These are phyloP conservation scores for Discoglossus pictus DNA, from an alignment of 2,797 vertebrate species.

Conservation along the genomic window DNA sequence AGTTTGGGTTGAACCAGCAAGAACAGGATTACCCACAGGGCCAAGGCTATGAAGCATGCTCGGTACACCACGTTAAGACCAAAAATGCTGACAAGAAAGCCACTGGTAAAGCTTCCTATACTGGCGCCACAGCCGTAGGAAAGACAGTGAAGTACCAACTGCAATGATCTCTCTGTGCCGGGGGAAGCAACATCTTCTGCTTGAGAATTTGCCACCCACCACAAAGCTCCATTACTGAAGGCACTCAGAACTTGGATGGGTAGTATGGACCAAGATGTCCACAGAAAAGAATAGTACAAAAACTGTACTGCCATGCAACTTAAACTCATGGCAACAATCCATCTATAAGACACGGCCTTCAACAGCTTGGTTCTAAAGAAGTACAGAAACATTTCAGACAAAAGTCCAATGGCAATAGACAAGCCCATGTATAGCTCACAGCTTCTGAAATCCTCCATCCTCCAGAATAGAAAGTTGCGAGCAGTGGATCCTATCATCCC, in stretches of 20 bases:
- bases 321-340: conserved; percentile 61
- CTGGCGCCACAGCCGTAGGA: conserved; percentile 66
- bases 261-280: conserved; percentile 77
- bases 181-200: conserved; percentile 73
- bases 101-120: conserved; percentile 77
- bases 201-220: conserved; percentile 74
- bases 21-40: conserved; percentile 74
- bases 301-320: conserved; percentile 71
- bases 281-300: conserved; percentile 83
- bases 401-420: conserved; percentile 64
- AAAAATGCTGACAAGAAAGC: conserved; percentile 69
- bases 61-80: conserved; percentile 71
- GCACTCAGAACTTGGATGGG: conserved; percentile 75
- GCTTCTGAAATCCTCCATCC: conserved; percentile 81
- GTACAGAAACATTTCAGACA: conserved; percentile 72
- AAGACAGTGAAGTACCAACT: conserved; percentile 65
- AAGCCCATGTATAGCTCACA: conserved; percentile 81
- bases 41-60: conserved; percentile 60
- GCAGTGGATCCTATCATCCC: conserved; percentile 63
- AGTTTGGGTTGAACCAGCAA: conserved; percentile 72
- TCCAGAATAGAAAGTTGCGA: conserved; percentile 87
- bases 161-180: conserved; percentile 72
- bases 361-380: conserved; percentile 61
- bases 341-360: conserved; percentile 63
- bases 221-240: conserved; percentile 73